Percentiles rank a stretch among this genome's conserved stretches.
Conservation (phyloP, 2,113 vertebrate genomes). For the Acrocephalus arundinaceus region DNA sequence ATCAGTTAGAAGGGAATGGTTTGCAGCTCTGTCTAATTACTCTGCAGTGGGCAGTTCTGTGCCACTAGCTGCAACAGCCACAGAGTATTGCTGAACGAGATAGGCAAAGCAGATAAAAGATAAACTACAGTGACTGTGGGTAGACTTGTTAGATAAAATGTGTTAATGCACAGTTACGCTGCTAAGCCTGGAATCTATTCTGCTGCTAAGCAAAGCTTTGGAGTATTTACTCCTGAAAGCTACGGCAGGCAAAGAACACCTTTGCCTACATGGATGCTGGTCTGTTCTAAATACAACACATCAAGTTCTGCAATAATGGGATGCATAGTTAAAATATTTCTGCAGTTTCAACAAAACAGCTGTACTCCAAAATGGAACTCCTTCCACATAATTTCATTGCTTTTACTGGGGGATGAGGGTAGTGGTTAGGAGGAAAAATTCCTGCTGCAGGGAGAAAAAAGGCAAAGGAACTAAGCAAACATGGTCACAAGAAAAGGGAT, state of each 20-base stretch:
- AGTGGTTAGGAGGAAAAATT: background rate
- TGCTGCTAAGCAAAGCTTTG: background rate
- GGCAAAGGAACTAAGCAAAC: background rate
- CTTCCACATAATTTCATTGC: background rate
- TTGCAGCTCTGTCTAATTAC: background rate
- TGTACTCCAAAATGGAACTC: background rate
- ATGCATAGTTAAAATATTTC: background rate
- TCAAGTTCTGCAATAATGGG: background rate
- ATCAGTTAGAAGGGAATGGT: background rate
- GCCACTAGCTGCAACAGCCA: background rate
- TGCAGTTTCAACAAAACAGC: background rate
- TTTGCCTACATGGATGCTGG: background rate
- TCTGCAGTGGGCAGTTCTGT: background rate
- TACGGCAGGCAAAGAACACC: background rate
- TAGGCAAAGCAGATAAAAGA: background rate
- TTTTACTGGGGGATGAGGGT: background rate
- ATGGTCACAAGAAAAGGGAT: background rate
- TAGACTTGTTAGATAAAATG: background rate
- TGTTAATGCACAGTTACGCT: background rate
- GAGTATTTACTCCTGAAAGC: background rate
- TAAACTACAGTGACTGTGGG: background rate
- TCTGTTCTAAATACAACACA: background rate
- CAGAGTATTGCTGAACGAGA: background rate
- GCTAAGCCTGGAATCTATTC: background rate
- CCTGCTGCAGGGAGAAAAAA: background rate